phyloP scores from a whole-genome alignment of 1,140 invertebrate genomes.

The Aphis gossypii region DNA sequence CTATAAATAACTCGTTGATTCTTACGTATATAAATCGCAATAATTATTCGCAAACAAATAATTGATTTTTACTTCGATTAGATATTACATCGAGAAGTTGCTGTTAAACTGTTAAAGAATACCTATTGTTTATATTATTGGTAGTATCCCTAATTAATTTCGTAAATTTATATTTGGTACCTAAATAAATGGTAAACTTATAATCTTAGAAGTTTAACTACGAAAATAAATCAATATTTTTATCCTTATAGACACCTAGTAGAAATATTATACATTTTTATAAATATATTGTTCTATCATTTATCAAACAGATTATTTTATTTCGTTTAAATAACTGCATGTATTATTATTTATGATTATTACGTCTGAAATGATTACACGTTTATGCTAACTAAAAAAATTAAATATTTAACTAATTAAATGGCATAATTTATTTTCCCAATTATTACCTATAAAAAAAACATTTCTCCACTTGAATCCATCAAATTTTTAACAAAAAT shows the following conservation, averaged over 20 bases:
- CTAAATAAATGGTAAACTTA: neutral
- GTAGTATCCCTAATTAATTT: neutral
- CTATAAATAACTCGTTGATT: neutral
- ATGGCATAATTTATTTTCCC: neutral
- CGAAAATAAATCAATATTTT: neutral
- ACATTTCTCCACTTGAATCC: neutral
- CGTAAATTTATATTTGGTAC: neutral
- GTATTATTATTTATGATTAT: neutral
- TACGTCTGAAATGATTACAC: neutral
- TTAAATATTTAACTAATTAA: neutral
- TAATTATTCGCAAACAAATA: neutral
- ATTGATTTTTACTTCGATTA: neutral
- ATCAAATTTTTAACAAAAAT: too few species aligned
- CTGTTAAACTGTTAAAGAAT: neutral
- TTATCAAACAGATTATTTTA: neutral
- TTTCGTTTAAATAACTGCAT: neutral
- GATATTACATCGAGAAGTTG: neutral
- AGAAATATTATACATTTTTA: neutral
- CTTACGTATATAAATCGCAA: neutral
- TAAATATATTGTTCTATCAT: neutral
- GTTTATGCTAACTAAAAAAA: neutral
- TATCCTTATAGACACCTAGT: neutral
- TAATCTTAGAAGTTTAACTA: neutral
- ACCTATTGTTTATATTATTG: neutral
- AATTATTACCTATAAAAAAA: neutral